Evolutionary conservation across 35 echinoderm and acorn worm species (phyloP).

Genomic region (Apostichopus parvimensis): DNA sequence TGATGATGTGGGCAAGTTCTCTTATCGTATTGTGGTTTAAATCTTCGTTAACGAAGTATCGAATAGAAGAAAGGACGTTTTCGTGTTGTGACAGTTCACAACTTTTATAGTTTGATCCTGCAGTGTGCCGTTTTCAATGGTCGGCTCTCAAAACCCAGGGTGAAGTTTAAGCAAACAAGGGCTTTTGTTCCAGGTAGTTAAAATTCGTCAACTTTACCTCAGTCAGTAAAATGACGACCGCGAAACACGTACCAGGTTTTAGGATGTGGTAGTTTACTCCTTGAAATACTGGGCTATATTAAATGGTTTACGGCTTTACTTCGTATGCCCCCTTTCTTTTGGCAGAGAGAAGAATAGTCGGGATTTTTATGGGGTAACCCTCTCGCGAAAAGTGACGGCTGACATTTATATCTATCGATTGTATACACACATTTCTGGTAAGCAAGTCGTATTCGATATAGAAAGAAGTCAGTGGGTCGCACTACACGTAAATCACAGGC

Average conservation of each 20-base stretch:
- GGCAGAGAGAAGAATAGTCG: not conserved
- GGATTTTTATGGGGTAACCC: slow-evolving; percentile 31
- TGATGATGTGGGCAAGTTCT: slow-evolving; percentile 49
- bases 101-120: slow-evolving; percentile 23
- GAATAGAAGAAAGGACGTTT: not conserved
- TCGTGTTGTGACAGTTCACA: slow-evolving; percentile 34
- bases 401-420: slow-evolving; percentile 46
- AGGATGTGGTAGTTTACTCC: slow-evolving; percentile 16
- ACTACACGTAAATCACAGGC: slow-evolving; percentile 36
- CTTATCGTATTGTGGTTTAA: slow-evolving; percentile 26
- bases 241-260: slow-evolving; percentile 27
- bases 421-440: slow-evolving; percentile 42
- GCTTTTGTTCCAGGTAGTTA: slow-evolving; percentile 43
- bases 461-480: slow-evolving; percentile 57
- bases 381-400: slow-evolving; percentile 35
- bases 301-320: slow-evolving; percentile 42
- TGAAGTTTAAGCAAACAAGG: slow-evolving; percentile 61
- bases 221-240: slow-evolving; percentile 55
- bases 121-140: slow-evolving; percentile 35
- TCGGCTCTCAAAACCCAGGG: not conserved
- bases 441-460: slow-evolving; percentile 19
- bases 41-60: slow-evolving; percentile 20
- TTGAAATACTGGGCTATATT: slow-evolving; percentile 41
- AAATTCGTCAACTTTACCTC: slow-evolving; percentile 53
- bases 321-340: slow-evolving; percentile 24